Base-by-base conservation (phyloP, 2,888 invertebrate species). In the Nysson spinosus region DNA sequence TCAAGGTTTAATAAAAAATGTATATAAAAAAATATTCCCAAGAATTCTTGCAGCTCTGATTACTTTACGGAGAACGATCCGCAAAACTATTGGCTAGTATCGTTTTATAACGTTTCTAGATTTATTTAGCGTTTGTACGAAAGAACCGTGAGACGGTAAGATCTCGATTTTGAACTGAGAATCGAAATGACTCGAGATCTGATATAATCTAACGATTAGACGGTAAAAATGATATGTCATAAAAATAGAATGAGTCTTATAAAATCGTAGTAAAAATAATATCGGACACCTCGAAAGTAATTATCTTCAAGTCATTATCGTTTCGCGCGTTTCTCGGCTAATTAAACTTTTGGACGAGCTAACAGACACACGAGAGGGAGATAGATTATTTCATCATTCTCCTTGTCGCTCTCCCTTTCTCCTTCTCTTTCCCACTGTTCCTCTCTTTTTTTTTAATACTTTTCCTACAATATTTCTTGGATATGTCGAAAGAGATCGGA, bases 221-320 rank as follows among this genome's bases (percentile, higher is more conserved):
- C 11, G 6, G 35, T 34, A 58, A 47, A 51, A 67, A 55, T 52
- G 61, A 58, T 68, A 62, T 50, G 54, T 60, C 49, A 30, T 50
- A 43, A 58, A 65, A 60, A 47, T 61, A 60, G 42, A 56, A 44
- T 24, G 16, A 12, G 7, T 7, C 14, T 69, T 62, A 46, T 62
- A 66, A 66, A 68, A 61, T 47, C 39, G 52, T 54, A 46, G 69
- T 62, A 72, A 57, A 64, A 72, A 72, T 51, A 74, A 75, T 40
- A 40, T 60, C 37, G 43, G 40, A n/a, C 55, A 58, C 56, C 43
- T 54, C 28, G 32, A 63, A 67, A 57, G 58, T 32, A 72, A 58
- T 46, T 47, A 20, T 28, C 28, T 19, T 28, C 17, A 20, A 19
- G 24, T 9, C 11, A 4, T 24, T 11, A n/a, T 24, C 50, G 26